Percentiles rank a stretch among this genome's conserved stretches.
Conservation (phyloP, 2,113 vertebrate genomes). For the Apistogramma diplotaenia region DNA sequence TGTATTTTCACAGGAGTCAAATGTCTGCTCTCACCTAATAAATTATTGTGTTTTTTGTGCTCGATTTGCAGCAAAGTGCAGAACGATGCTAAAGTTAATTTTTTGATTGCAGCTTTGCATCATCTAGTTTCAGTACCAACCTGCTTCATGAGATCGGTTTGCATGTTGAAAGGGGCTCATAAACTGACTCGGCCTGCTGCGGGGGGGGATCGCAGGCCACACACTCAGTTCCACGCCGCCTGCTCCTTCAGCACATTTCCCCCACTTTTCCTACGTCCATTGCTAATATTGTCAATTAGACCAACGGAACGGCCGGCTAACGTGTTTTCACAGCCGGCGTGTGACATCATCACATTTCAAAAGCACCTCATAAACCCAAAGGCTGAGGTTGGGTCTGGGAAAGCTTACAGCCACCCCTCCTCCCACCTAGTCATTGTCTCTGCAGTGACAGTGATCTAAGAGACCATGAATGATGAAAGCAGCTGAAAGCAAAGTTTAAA, state of each 20-base stretch:
- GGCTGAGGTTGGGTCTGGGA: slow-evolving; percentile 45
- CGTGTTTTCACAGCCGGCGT: slow-evolving; percentile 68
- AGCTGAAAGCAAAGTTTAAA: neutral
- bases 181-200: neutral
- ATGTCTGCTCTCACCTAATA: neutral
- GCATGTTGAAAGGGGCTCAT: neutral
- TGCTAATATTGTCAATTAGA: slow-evolving; percentile 57
- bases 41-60: neutral
- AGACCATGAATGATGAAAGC: slow-evolving; percentile 15
- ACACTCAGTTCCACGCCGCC: slow-evolving; percentile 21
- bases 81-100: neutral
- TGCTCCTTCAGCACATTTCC: slow-evolving; percentile 29
- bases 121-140: neutral
- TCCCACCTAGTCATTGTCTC: slow-evolving; percentile 24
- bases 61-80: neutral
- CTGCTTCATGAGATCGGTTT: neutral
- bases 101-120: neutral
- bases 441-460: slow-evolving; percentile 40
- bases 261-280: slow-evolving; percentile 8
- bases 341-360: slow-evolving; percentile 68
- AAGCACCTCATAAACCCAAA: slow-evolving; percentile 61
- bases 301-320: slow-evolving; percentile 2
- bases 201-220: slow-evolving; percentile 34
- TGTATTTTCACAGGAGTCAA: slow-evolving; percentile 19
- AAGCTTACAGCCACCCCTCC: slow-evolving; percentile 33